Percentiles rank a stretch among this genome's conserved stretches.
phyloP scores from a whole-genome alignment of 2,113 vertebrate species.

The Dunckerocampus dactyliophorus region DNA sequence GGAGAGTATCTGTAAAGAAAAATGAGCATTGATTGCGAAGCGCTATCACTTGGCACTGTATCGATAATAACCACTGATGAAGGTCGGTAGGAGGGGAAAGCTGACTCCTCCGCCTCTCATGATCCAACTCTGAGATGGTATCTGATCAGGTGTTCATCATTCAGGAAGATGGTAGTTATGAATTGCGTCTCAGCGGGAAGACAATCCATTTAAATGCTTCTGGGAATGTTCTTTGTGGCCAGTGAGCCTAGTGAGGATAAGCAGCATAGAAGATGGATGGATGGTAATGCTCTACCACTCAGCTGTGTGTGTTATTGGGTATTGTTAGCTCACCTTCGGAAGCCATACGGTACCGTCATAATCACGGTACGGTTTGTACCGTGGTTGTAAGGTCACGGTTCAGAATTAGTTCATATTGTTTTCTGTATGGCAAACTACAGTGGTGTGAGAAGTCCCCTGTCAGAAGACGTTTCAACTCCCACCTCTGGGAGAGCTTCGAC shows the following conservation, averaged over 20 bases:
- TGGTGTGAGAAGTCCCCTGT: no score
- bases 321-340: neutral
- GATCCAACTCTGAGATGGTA: neutral
- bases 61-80: conserved; percentile 4
- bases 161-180: neutral
- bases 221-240: no score
- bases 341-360: no score
- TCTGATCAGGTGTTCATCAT: neutral
- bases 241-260: no score
- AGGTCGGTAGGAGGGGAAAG: neutral
- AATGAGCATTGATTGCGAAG: conserved; percentile 8
- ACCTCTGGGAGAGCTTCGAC: no score
- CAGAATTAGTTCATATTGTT: no score
- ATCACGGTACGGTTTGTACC: no score
- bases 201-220: neutral
- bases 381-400: no score
- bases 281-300: neutral
- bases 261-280: no score
- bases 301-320: conserved; percentile 12
- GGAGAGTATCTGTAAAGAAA: neutral
- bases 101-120: neutral
- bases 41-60: neutral
- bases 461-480: no score
- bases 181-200: neutral
- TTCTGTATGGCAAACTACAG: no score